Conservation (phyloP, 2,888 invertebrate species). For the Thysanoteuthis rhombus region DNA sequence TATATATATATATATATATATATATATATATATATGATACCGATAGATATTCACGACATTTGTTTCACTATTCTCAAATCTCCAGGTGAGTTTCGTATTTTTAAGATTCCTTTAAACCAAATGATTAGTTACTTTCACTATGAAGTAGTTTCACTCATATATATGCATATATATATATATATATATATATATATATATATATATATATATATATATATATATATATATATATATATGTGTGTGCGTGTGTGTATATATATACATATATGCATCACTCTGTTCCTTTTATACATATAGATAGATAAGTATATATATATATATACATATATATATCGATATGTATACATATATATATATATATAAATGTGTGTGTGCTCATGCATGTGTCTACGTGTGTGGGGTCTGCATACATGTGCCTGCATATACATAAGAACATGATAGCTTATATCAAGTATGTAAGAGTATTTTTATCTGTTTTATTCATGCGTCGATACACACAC, state of each 20-base stretch:
- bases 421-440: neutral
- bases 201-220: neutral
- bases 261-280: neutral
- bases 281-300: neutral
- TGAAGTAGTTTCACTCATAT: too few relatives aligned
- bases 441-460: too few relatives aligned
- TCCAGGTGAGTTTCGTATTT: too few relatives aligned
- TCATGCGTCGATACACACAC: too few relatives aligned
- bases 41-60: too few relatives aligned
- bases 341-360: neutral
- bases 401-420: neutral
- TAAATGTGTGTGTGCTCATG: neutral
- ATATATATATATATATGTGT: neutral
- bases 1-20: too few relatives aligned
- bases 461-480: too few relatives aligned
- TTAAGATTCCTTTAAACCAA: too few relatives aligned
- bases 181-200: neutral
- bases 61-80: too few relatives aligned
- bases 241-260: neutral
- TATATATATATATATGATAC: too few relatives aligned
- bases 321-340: neutral
- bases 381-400: too few relatives aligned
- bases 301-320: neutral
- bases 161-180: neutral
- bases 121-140: too few relatives aligned